A percentile compares a stretch with the other conserved stretches of the same genome.
These are phyloP conservation scores for Aproaerema taeniolella DNA, from an alignment of 2,888 invertebrate genomes.

Conservation along the genomic window DNA sequence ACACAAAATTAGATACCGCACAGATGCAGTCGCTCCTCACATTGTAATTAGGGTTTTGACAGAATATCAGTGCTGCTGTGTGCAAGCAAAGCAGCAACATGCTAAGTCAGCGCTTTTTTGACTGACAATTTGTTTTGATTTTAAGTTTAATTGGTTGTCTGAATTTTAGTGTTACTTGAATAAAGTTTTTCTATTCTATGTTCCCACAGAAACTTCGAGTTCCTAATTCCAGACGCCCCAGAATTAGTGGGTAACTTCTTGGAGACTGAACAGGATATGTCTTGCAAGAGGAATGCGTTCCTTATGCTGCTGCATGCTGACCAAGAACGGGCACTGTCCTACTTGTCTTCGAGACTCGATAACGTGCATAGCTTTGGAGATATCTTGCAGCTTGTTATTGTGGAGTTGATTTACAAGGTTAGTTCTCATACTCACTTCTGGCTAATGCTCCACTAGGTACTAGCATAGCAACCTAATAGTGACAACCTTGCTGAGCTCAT, in stretches of 20 bases:
- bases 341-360: constrained; percentile 95
- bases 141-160: too few relatives aligned
- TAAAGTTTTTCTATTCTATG: too few relatives aligned
- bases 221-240: constrained; percentile 98
- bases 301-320: constrained; percentile 99
- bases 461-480: neutral
- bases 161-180: too few relatives aligned
- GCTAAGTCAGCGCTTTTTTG: too few relatives aligned
- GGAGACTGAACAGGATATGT: constrained; percentile 98
- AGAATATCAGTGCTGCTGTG: too few relatives aligned
- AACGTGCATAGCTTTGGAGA: constrained; percentile 97
- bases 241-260: constrained; percentile 96
- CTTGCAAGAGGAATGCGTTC: constrained; percentile 99
- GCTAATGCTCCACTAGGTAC: neutral
- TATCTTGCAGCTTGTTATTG: constrained; percentile 98
- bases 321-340: constrained; percentile 94
- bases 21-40: too few relatives aligned
- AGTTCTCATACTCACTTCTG: too few relatives aligned
- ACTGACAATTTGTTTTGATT: too few relatives aligned
- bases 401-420: constrained; percentile 99
- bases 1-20: too few relatives aligned
- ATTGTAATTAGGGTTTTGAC: too few relatives aligned
- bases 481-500: neutral
- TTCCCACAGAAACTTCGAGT: constrained; percentile 91
- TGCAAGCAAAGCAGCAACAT: too few relatives aligned